phyloP scores from a whole-genome alignment of 2,113 vertebrate species.

The Bombycilla garrulus region DNA sequence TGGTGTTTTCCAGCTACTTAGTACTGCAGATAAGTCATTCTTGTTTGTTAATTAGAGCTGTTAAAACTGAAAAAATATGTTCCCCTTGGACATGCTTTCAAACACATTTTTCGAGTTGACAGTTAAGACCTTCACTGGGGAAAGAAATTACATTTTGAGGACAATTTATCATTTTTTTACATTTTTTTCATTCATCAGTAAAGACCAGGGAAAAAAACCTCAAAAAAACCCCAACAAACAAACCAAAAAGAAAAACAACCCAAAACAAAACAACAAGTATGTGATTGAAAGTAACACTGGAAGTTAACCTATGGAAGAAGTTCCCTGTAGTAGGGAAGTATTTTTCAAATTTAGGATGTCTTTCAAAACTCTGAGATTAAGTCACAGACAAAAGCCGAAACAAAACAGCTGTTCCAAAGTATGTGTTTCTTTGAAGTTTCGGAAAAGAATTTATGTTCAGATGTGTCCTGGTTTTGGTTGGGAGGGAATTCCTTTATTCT shows the following conservation, averaged over 20 bases:
- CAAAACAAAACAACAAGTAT: no score
- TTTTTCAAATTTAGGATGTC: not conserved
- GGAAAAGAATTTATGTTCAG: not conserved
- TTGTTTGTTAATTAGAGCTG: not conserved
- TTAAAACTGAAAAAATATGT: not conserved
- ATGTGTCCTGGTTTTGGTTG: not conserved
- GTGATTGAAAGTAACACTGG: not conserved
- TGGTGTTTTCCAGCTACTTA: not conserved
- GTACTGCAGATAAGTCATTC: not conserved
- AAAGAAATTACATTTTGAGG: not conserved
- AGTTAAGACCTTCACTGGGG: not conserved
- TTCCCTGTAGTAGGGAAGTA: accelerated
- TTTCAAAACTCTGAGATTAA: not conserved
- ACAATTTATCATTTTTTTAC: not conserved
- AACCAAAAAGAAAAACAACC: no score
- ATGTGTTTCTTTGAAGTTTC: not conserved
- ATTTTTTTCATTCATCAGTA: not conserved
- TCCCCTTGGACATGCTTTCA: not conserved
- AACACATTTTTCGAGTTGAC: not conserved
- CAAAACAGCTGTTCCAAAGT: accelerated
- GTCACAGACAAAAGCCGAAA: not conserved
- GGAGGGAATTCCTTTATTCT: not conserved
- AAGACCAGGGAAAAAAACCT: not conserved
- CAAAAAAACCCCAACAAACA: not conserved
- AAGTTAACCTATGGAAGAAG: not conserved